Evolutionary conservation across 2,888 invertebrate species (phyloP), one percentile per base, ranked within the genome.

Genomic region (Pheosia tremula): DNA sequence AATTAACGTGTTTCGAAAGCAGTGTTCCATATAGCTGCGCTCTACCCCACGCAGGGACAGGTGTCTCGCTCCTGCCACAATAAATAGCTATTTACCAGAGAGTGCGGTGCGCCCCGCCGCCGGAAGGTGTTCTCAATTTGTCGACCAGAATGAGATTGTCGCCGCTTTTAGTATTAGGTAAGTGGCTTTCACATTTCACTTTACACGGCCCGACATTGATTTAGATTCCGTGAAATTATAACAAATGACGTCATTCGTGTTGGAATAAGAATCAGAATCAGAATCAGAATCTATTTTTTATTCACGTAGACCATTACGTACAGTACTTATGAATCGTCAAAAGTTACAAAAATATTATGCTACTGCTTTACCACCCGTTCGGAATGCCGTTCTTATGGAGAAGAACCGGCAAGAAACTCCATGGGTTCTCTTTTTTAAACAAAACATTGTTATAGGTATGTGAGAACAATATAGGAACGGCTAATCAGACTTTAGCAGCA

Each of bases 41-140:
- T 62, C 61, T 71, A 72, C 75, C 74, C 68, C 75, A 77, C 79
- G 77, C 78, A 77, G 79, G 77, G 90, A 86, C 91, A 91, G 89
- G 88, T 91, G 91, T 88, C 89, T 78, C 84, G 79, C 78, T 71
- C 75, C 74, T 77, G 77, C 86, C 90, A 83, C 90, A 90, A 90
- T 87, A 89, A 90, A 92, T 88, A 89, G 90, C 87, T 88, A 85
- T 88, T 91, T 90, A 87, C 85, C 84, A 82, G 84, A 75, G 81
- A 79, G 79, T 83, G 84, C 81, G 83, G 85, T 77, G 82, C 79
- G 84, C 82, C 78, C 75, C 79, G 75, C 71, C 78, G 78, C 84
- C 85, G 89, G 89, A 90, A 91, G 90, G 87, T 89, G 90, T 88
- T 88, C 88, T 85, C 91, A 91, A 93, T 93, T 92, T 92, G 92